These are phyloP conservation scores for Hippasteria phrygiana DNA, from an alignment of 53 echinoderm and acorn worm species.

Conservation along the genomic window DNA sequence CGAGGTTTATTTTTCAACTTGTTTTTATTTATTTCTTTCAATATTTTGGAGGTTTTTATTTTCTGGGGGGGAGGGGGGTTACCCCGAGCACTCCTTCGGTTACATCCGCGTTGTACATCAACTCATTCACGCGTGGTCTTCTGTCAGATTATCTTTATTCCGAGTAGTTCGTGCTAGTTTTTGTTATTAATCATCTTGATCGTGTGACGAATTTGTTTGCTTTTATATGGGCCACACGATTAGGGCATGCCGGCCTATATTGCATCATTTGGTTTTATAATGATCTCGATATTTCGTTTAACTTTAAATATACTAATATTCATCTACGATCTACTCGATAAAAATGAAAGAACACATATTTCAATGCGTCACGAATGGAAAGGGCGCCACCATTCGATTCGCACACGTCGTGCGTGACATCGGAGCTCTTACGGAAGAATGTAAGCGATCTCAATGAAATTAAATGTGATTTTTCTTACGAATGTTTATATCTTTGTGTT, in stretches of 20 bases:
- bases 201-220: no score
- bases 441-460: slow-evolving; percentile 37
- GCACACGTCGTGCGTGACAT: not conserved
- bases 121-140: no score
- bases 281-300: not conserved
- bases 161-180: not conserved
- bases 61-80: no score
- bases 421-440: not conserved
- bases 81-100: no score
- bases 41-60: no score
- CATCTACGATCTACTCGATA: slow-evolving; percentile 30
- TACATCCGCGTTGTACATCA: not conserved
- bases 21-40: no score
- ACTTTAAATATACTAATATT: not conserved
- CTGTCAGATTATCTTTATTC: not conserved
- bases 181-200: not conserved
- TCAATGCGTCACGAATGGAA: slow-evolving; percentile 49
- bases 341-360: slow-evolving; percentile 3
- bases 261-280: no score
- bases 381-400: slow-evolving; percentile 60
- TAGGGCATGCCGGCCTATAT: no score
- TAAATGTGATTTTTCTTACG: not conserved
- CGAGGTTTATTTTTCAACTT: no score
- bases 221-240: no score
- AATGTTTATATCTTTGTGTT: not conserved